Percentiles rank a stretch among this genome's conserved stretches.
These are phyloP conservation scores for Girardinichthys multiradiatus DNA, from an alignment of 2,113 vertebrate genomes.

Conservation along the genomic window DNA sequence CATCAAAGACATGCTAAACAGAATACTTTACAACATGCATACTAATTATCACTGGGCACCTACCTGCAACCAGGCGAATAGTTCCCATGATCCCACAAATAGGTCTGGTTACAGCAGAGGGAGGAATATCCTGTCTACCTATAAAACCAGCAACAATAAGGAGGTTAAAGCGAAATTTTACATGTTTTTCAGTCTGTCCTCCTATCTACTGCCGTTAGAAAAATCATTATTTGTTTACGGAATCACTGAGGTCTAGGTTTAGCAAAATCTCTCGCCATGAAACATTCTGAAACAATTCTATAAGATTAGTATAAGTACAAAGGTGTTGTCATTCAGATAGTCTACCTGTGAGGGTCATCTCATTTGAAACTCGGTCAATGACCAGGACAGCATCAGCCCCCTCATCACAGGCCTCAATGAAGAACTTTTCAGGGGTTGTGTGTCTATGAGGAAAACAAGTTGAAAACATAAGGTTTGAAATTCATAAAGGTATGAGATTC, in stretches of 20 bases:
- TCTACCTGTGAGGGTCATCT: conserved; percentile 95
- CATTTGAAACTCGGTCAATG: conserved; percentile 93
- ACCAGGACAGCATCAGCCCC: conserved; percentile 90
- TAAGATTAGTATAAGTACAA: no score
- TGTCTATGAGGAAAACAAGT: conserved; percentile 80
- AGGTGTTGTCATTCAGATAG: not conserved
- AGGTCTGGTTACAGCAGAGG: conserved; percentile 90
- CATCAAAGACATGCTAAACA: not conserved
- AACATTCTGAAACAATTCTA: not conserved
- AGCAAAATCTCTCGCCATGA: no score
- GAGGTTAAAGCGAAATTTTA: fast-evolving
- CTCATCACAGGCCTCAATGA: conserved; percentile 95
- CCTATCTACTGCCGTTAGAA: not conserved
- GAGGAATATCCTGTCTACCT: conserved; percentile 93
- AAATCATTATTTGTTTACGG: not conserved
- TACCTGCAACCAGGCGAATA: conserved; percentile 94
- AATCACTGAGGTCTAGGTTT: not conserved
- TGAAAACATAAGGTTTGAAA: no score
- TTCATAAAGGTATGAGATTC: not conserved
- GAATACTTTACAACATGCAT: not conserved
- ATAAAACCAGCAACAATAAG: conserved; percentile 11
- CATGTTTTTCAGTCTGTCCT: not conserved
- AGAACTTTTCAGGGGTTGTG: conserved; percentile 93
- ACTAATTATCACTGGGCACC: not conserved
- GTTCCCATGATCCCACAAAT: conserved; percentile 97